These are phyloP conservation scores for Antedon mediterranea DNA, from an alignment of 53 echinoderm and acorn worm genomes.

Conservation along the genomic window DNA sequence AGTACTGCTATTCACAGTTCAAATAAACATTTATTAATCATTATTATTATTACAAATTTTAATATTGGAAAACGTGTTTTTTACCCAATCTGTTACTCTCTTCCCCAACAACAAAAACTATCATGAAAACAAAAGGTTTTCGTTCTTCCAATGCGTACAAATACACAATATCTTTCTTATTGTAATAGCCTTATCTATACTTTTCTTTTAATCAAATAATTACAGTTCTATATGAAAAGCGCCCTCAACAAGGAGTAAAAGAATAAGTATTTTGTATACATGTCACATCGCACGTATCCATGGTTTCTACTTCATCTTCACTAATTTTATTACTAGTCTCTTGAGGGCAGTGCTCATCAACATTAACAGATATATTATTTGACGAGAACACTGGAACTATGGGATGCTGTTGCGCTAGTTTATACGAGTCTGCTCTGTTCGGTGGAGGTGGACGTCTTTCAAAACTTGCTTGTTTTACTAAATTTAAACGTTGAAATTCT, in stretches of 20 bases:
- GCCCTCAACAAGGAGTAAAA: background rate
- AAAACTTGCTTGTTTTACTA: conserved; percentile 86
- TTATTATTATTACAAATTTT: no score
- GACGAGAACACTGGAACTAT: conserved; percentile 67
- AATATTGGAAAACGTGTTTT: background rate
- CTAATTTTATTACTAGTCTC: background rate
- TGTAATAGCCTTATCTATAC: background rate
- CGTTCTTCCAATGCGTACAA: background rate
- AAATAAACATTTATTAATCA: background rate
- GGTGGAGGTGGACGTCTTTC: conserved; percentile 92
- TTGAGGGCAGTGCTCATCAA: background rate
- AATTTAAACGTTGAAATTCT: conserved; percentile 81
- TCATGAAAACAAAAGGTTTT: background rate
- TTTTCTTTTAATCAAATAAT: background rate
- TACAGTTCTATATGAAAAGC: background rate
- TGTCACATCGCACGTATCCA: background rate
- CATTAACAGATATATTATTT: background rate
- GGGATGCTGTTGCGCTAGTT: conserved; percentile 91
- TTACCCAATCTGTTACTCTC: background rate
- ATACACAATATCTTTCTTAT: background rate
- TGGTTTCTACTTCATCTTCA: background rate
- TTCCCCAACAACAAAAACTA: background rate
- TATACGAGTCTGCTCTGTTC: conserved; percentile 84
- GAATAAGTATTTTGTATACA: background rate
- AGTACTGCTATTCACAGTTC: background rate